These are phyloP conservation scores for Ophioderma brevispina DNA, from an alignment of 35 echinoderm and acorn worm genomes.

Conservation along the genomic window DNA sequence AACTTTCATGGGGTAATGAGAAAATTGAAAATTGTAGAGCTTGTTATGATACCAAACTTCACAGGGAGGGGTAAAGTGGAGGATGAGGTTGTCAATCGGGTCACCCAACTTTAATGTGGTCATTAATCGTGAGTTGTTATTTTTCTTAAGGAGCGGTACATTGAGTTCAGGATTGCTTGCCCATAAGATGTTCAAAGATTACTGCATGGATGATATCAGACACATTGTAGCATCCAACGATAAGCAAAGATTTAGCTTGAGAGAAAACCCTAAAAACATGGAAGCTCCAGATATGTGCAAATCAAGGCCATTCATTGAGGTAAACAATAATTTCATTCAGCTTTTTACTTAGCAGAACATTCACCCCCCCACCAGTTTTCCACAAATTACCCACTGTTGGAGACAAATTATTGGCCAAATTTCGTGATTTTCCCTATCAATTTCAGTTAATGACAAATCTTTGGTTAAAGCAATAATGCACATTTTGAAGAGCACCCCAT, in stretches of 20 bases:
- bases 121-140: too few relatives aligned
- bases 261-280: conserved; percentile 18
- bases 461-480: too few relatives aligned
- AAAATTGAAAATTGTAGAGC: too few relatives aligned
- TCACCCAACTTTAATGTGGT: too few relatives aligned
- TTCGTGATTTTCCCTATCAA: too few relatives aligned
- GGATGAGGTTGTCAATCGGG: too few relatives aligned
- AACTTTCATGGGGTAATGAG: too few relatives aligned
- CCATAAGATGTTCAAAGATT: conserved; percentile 56
- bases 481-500: too few relatives aligned
- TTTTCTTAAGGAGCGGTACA: neutral
- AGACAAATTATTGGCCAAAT: too few relatives aligned
- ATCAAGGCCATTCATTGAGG: conserved; percentile 83
- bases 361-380: neutral
- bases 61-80: too few relatives aligned
- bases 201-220: conserved; percentile 47
- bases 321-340: neutral
- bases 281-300: conserved; percentile 69
- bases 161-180: conserved; percentile 41
- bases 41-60: too few relatives aligned
- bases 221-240: conserved; percentile 55
- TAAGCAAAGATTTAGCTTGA: conserved; percentile 75
- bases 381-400: neutral
- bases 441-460: too few relatives aligned
- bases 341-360: neutral